Percentiles rank a stretch among this genome's conserved stretches.
Evolutionary conservation across 2,113 vertebrate species (phyloP).

Genomic region (Rhinopithecus roxellana): DNA sequence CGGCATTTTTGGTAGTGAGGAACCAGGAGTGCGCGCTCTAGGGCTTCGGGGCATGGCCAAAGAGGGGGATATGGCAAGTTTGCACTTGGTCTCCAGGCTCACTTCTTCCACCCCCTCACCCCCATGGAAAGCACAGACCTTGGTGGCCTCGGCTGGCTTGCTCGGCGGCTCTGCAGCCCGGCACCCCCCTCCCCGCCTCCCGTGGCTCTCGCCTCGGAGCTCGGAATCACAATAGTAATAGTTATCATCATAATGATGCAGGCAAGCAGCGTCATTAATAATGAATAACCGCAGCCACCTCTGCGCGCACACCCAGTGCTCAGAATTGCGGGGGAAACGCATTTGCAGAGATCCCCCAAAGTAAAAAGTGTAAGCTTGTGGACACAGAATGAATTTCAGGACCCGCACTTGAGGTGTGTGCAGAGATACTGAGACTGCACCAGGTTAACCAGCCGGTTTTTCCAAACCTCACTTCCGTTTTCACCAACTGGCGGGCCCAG

Average conservation of each 20-base stretch:
- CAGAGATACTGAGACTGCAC: neutral
- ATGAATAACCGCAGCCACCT: constrained; percentile 63
- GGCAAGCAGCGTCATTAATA: constrained; percentile 76
- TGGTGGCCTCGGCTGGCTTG: neutral
- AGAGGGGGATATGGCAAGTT: constrained; percentile 55
- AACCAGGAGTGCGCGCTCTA: neutral
- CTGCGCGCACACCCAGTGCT: constrained; percentile 49
- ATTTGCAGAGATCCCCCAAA: constrained; percentile 41
- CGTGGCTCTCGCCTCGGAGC: constrained; percentile 48
- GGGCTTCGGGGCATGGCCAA: neutral
- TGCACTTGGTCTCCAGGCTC: constrained; percentile 31
- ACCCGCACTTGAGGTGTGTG: neutral
- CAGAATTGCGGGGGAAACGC: constrained; percentile 43
- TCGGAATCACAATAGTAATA: constrained; percentile 78
- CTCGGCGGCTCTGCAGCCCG: neutral
- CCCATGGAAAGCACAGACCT: neutral
- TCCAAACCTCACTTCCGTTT: constrained; percentile 5
- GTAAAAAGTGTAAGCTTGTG: constrained; percentile 58
- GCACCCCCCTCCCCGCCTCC: constrained; percentile 37
- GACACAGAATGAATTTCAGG: constrained; percentile 42
- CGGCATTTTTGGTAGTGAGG: constrained; percentile 41
- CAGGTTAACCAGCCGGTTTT: constrained; percentile 4
- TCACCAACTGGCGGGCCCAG: neutral
- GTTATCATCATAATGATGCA: constrained; percentile 75
- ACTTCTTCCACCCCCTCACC: neutral